Conservation (phyloP, 2,888 invertebrate species). For the Leucophenga montana region DNA sequence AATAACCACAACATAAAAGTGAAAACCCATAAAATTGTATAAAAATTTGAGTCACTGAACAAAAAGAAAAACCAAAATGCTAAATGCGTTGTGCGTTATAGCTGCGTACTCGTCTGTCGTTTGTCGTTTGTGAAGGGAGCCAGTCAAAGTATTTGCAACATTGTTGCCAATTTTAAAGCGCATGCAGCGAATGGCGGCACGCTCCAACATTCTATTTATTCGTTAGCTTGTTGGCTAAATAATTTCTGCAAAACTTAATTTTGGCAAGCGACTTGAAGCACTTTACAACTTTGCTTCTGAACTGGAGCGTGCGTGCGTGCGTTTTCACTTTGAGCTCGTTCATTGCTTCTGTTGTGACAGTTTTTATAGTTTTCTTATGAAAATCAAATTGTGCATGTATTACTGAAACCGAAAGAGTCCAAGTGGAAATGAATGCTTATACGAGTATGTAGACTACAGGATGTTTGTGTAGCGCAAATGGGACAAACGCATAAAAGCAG, state of each 20-base stretch:
- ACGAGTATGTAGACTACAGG: conserved; percentile 22
- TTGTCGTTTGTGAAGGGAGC: neutral
- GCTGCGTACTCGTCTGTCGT: too few species aligned
- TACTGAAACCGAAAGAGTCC: neutral
- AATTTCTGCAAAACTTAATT: conserved; percentile 22
- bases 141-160: conserved; percentile 3
- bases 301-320: neutral
- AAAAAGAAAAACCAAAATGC: conserved; percentile 1
- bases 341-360: neutral
- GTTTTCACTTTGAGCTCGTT: neutral
- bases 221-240: conserved; percentile 5
- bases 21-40: conserved; percentile 26
- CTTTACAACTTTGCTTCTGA: neutral
- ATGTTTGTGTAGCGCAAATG: conserved; percentile 27
- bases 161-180: conserved; percentile 24
- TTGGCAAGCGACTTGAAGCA: conserved; percentile 15
- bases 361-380: conserved; percentile 20
- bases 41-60: neutral
- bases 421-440: neutral
- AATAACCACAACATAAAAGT: conserved; percentile 29
- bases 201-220: neutral
- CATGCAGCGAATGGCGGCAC: neutral
- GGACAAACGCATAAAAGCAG: conserved; percentile 31
- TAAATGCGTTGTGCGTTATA: too few species aligned
- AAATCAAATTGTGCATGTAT: conserved; percentile 17